Evolutionary conservation across 1,140 invertebrate genomes (phyloP), one percentile per base, ranked within the genome.

Genomic region (Drosophila sechellia): DNA sequence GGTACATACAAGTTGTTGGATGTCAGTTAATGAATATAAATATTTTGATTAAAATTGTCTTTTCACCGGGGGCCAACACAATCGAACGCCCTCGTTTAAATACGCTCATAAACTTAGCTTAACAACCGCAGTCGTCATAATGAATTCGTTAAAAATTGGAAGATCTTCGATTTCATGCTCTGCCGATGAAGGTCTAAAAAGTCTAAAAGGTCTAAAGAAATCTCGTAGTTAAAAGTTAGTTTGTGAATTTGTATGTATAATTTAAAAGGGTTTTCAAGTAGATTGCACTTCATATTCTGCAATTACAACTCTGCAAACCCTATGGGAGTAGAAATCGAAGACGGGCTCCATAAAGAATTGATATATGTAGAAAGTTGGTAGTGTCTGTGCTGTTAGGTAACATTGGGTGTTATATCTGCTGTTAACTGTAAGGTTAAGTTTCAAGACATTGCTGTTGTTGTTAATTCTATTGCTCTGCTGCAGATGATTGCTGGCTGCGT

Each of bases 41-140:
- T 76, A 83, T 76, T 81, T 86, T 81, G 63, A 81, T 86, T 78
- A 75, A 73, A 87, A 65, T 69, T 81, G 72, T 76, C 69, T 66
- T 76, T 53, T 53, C 45, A 57, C 56, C 43, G 52, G 35, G 56
- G 46, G 70, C 56, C 57, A 68, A 73, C 70, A 77, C 58, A 77
- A 63, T 56, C 27, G 43, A 48, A 25, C 10, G 56, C 34, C 42
- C 61, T 50, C 46, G 43, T 69, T 71, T 68, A 81, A 77, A 64
- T 65, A 72, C 52, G 61, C 56, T 54, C 56, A 55, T 59, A 40
- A 84, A 69, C 72, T 89, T 84, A 87, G 61, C 59, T 89, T 87
- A 89, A 84, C 70, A 80, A 73, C 72, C 77, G 81, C 81, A 84
- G 81, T 85, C 72, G 66, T 84, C 49, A 55, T 79, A 48, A 56